Percentiles rank a stretch among this genome's conserved stretches.
Evolutionary conservation across 2,888 invertebrate genomes (phyloP).

Genomic region (Drosophila neotestacea): DNA sequence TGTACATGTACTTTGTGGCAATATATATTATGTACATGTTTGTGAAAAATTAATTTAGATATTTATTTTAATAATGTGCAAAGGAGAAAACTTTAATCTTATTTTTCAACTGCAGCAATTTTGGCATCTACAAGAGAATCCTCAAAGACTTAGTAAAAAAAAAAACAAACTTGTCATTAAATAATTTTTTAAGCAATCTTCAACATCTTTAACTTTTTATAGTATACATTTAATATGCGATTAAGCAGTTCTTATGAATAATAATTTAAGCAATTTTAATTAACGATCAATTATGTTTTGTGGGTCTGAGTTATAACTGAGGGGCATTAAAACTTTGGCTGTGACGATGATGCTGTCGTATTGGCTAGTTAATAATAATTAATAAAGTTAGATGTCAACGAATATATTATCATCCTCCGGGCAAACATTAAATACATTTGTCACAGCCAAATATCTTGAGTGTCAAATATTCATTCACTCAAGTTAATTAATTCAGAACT

Average conservation of each 20-base stretch:
- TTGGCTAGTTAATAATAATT: conserved; percentile 23
- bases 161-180: too few relatives aligned
- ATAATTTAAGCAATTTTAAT: conserved; percentile 4
- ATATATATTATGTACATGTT: background rate
- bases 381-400: conserved; percentile 25
- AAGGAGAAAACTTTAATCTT: too few relatives aligned
- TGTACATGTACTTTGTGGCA: too few relatives aligned
- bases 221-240: background rate
- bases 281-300: conserved; percentile 7
- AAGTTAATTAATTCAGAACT: conserved; percentile 28
- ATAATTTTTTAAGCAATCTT: background rate
- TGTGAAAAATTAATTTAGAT: background rate
- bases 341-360: background rate
- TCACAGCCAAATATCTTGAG: conserved; percentile 10
- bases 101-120: too few relatives aligned
- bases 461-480: conserved; percentile 16
- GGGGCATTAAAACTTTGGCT: conserved; percentile 9
- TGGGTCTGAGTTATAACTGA: background rate
- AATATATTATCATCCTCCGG: conserved; percentile 1
- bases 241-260: conserved; percentile 5
- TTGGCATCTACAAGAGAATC: too few relatives aligned
- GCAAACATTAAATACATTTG: conserved; percentile 18
- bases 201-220: background rate
- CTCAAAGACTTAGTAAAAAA: too few relatives aligned
- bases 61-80: too few relatives aligned